These are phyloP conservation scores for Spialia ferax DNA, from an alignment of 2,888 invertebrate genomes.

Conservation along the genomic window DNA sequence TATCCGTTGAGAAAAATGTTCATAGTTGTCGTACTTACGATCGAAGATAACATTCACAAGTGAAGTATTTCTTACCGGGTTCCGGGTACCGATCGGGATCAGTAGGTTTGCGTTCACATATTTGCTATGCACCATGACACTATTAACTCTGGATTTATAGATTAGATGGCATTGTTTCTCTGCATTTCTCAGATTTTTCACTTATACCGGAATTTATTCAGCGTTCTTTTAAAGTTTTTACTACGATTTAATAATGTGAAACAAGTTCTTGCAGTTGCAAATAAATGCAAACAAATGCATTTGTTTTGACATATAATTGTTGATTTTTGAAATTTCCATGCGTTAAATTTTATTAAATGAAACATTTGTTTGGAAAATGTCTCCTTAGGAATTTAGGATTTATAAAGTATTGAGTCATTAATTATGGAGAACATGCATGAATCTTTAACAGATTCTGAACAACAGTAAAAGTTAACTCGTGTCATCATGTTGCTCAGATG, in stretches of 20 bases:
- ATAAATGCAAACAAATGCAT: no score
- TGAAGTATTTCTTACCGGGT: conserved; percentile 31
- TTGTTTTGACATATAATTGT: no score
- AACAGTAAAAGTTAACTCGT: not conserved
- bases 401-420: no score
- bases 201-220: not conserved
- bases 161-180: not conserved
- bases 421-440: not conserved
- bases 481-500: not conserved
- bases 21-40: not conserved
- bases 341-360: no score
- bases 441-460: not conserved
- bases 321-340: no score
- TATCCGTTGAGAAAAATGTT: not conserved
- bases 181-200: not conserved
- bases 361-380: no score
- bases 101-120: conserved; percentile 32
- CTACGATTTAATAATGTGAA: no score
- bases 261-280: no score
- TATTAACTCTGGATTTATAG: conserved; percentile 23
- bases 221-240: not conserved
- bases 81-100: conserved; percentile 37
- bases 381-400: no score
- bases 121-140: conserved; percentile 26
- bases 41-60: not conserved